Percentiles rank a stretch among this genome's conserved stretches.
These are phyloP conservation scores for Junonia oenone DNA, from an alignment of 2,888 invertebrate species.

Conservation along the genomic window DNA sequence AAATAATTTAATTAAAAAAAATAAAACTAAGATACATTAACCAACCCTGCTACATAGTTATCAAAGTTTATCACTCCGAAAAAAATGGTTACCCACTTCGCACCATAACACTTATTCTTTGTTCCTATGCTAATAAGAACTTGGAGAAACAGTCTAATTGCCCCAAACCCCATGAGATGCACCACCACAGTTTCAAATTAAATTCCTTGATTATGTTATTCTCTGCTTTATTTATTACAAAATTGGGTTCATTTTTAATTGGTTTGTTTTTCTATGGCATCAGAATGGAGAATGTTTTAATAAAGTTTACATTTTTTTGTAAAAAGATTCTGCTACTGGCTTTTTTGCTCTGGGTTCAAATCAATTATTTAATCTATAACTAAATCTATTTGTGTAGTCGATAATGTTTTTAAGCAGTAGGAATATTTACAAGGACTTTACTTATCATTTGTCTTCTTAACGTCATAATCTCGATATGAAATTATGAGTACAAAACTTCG, in stretches of 20 bases:
- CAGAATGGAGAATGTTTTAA: background rate
- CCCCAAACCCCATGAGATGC: constrained; percentile 57
- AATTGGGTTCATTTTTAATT: constrained; percentile 14
- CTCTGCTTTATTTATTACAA: constrained; percentile 19
- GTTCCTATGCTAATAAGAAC: constrained; percentile 67
- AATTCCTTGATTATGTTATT: constrained; percentile 33
- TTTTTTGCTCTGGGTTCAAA: background rate
- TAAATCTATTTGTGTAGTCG: too few species aligned
- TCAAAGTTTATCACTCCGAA: constrained; percentile 13
- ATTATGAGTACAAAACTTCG: too few species aligned
- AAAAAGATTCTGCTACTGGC: background rate
- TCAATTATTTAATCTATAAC: too few species aligned
- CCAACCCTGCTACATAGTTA: constrained; percentile 4
- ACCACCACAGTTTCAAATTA: constrained; percentile 64
- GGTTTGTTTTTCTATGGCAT: background rate
- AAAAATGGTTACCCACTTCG: background rate
- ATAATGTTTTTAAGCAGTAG: too few species aligned
- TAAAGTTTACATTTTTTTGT: background rate
- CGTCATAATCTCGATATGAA: too few species aligned
- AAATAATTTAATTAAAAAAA: background rate
- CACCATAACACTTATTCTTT: constrained; percentile 28
- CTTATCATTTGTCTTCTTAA: too few species aligned
- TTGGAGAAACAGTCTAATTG: constrained; percentile 69
- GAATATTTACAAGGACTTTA: too few species aligned
- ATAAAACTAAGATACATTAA: background rate